A percentile compares a stretch with the other conserved stretches of the same genome.
These are phyloP conservation scores for Paradoxurus hermaphroditus DNA, from an alignment of 2,113 vertebrate species.

Conservation along the genomic window DNA sequence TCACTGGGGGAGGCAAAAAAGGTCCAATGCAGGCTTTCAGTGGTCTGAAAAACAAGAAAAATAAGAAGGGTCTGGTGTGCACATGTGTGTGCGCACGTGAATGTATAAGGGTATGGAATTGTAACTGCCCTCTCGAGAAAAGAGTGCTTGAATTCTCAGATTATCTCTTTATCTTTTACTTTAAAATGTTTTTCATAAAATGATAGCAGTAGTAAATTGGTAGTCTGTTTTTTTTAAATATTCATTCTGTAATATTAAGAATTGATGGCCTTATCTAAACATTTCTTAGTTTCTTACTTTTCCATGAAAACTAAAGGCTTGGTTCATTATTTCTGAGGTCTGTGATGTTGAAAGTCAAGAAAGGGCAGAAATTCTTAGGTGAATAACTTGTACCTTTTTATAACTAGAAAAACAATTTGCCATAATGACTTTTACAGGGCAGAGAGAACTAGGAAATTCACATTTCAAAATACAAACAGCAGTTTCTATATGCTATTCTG, in stretches of 20 bases:
- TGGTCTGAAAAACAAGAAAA: not conserved
- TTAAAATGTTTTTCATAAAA: not conserved
- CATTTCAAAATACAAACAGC: not conserved
- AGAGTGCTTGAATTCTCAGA: not conserved
- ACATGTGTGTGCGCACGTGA: rapidly evolving
- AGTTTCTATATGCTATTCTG: not conserved
- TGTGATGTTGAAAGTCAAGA: not conserved
- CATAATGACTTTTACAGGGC: not conserved
- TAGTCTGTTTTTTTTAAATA: not conserved
- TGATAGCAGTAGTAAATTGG: not conserved
- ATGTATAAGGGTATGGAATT: rapidly evolving
- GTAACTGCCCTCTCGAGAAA: not conserved
- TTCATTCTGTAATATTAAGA: not conserved
- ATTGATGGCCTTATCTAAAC: not conserved
- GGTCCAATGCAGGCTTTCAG: not conserved
- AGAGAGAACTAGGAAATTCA: not conserved
- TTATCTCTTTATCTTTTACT: not conserved
- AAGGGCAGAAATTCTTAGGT: not conserved
- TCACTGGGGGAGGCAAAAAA: not conserved
- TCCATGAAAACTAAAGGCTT: slow-evolving; percentile 9
- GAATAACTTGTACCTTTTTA: not conserved
- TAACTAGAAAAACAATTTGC: not conserved
- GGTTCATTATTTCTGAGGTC: not conserved
- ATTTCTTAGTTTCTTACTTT: not conserved
- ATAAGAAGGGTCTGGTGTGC: not conserved